Evolutionary conservation across 2,113 vertebrate genomes (phyloP), one percentile per base, ranked within the genome.

Genomic region (Megaceryle maxima): DNA sequence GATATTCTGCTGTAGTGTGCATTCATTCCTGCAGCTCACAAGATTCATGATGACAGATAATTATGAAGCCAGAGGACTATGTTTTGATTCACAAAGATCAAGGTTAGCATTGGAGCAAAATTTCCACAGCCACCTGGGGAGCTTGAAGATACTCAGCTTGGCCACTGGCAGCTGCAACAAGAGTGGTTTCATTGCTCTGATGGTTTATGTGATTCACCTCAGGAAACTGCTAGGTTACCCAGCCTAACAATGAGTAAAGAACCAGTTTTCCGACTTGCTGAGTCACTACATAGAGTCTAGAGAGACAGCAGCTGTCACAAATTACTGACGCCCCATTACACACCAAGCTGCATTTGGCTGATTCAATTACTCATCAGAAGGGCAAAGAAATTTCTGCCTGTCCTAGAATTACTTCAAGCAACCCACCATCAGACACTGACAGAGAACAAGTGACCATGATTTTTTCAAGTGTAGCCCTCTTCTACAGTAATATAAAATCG

Each of bases 271-370:
- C 29, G 37, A 94, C n/a, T 92, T 95, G 95, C 70, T 0, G 6
- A 91, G 77, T 94, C 91, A 96, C 81, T 91, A 28, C 17, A n/a
- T 1, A 48, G 68, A 94, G 53, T 91, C 62, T 59, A 57, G 83
- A 96, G 64, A 92, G 57, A 88, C 69, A 94, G 91, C 81, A 96
- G 91, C 94, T 96, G 96, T 91, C 91, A 92, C 69, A 92, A 89
- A 96, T 97, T 96, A 94, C 74, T 89, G 78, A 96, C 0, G 84
- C 67, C 25, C 90, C 94, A 96, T 97, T 96, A 96, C 91, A 91
- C 87, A 85, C 50, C 44, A 83, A 96, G 91, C 84, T 97, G 87
- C 82, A 74, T 94, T 92, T 91, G 44, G 60, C 57, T 95, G 93
- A 82, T 92, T 94, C 6, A 0, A 92, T 92, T 88, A 95, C 81